Percentiles rank a stretch among this genome's conserved stretches.
Conservation (phyloP, 2,888 invertebrate species). For the Synanthedon tipuliformis region DNA sequence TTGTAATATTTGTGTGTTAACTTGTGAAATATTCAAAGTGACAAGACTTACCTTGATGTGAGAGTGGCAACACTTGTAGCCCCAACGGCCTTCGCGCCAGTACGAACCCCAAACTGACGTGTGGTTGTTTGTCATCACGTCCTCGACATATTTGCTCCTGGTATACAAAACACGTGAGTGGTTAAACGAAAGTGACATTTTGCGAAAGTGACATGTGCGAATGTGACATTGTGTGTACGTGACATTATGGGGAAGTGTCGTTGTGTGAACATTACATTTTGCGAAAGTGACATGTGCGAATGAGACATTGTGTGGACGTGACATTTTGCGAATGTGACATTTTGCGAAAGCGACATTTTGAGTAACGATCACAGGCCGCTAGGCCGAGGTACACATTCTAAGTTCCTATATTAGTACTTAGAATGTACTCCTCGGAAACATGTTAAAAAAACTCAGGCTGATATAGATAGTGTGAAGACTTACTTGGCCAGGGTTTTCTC, state of each 20-base stretch:
- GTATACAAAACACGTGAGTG: background rate
- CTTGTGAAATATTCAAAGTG: background rate
- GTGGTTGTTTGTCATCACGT: constrained; percentile 92
- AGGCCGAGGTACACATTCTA: too few species aligned
- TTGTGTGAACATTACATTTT: too few species aligned
- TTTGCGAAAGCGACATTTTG: too few species aligned
- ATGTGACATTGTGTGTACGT: too few species aligned
- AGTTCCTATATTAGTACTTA: too few species aligned
- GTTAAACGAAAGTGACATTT: too few species aligned
- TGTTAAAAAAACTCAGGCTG: background rate
- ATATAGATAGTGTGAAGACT: constrained; percentile 7
- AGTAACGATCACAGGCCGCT: too few species aligned
- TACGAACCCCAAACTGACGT: constrained; percentile 95
- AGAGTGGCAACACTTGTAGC: constrained; percentile 95
- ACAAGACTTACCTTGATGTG: constrained; percentile 74
- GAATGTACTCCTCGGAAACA: background rate
- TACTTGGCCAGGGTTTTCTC: constrained; percentile 88
- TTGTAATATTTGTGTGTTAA: background rate
- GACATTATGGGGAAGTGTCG: too few species aligned
- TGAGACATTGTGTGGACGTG: too few species aligned
- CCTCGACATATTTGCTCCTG: constrained; percentile 93
- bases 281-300: too few species aligned
- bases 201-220: too few species aligned
- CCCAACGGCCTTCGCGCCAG: constrained; percentile 95
- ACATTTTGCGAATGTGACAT: too few species aligned